Percentiles rank a stretch among this genome's conserved stretches.
These are phyloP conservation scores for Acanthopleura granulata DNA, from an alignment of 2,888 invertebrate genomes.

Conservation along the genomic window DNA sequence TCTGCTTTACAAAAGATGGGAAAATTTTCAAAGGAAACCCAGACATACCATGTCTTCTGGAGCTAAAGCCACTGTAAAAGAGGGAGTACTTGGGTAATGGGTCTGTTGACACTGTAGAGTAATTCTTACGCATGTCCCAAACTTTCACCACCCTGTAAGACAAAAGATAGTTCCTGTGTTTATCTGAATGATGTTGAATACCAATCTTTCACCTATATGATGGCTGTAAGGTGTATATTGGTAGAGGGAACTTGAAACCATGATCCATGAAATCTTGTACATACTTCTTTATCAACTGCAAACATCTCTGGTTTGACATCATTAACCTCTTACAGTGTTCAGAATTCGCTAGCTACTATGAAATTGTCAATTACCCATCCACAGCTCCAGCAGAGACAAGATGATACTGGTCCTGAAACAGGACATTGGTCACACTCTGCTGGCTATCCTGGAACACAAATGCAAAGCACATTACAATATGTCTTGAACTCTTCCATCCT, in stretches of 20 bases:
- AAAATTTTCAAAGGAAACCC: too few species aligned
- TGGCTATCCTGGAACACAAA: slow-evolving; percentile 49
- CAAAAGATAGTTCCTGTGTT: slow-evolving; percentile 19
- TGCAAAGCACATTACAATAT: slow-evolving; percentile 15
- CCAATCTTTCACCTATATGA: too few species aligned
- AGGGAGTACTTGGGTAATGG: slow-evolving; percentile 81
- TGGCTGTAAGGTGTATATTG: too few species aligned
- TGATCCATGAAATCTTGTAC: too few species aligned
- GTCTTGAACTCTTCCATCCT: background rate
- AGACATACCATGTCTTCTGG: slow-evolving; percentile 72
- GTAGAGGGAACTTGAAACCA: too few species aligned
- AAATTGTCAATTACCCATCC: slow-evolving; percentile 76
- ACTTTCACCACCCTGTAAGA: slow-evolving; percentile 79
- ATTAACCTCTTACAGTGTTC: too few species aligned
- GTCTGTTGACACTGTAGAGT: slow-evolving; percentile 78
- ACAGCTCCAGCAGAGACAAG: slow-evolving; percentile 88
- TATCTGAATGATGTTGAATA: background rate
- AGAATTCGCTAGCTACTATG: too few species aligned
- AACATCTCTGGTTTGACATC: too few species aligned
- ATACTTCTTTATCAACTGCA: too few species aligned
- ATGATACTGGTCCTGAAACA: slow-evolving; percentile 84
- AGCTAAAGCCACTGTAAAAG: slow-evolving; percentile 81
- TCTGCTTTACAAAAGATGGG: too few species aligned
- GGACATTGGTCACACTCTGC: slow-evolving; percentile 81
- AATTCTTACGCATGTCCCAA: slow-evolving; percentile 89